Evolutionary conservation across 2,888 invertebrate species (phyloP), one percentile per base, ranked within the genome.

Genomic region (Charanyca ferruginea): DNA sequence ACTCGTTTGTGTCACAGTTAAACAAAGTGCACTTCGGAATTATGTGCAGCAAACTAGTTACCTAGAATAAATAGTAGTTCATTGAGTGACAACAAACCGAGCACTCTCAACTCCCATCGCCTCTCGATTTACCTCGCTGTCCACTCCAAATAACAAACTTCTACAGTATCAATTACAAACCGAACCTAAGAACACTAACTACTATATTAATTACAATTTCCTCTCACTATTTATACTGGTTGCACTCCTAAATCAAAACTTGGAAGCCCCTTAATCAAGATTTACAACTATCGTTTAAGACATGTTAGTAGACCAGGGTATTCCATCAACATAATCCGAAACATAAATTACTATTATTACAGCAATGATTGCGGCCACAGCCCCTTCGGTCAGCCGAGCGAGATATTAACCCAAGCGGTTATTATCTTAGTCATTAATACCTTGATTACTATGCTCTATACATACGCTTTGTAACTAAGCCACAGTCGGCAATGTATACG

Each of bases 311-410:
- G 77, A 38, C 55, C 49, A 47, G 22, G 73, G 77, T 60, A 73
- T 83, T 87, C 82, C 78, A 85, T 87, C 86, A 86, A 81, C 78
- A 65, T 84, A 84, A 85, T 84, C 84, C 71, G 20, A 67, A 52
- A 68, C 80, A 80, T 85, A 83, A 85, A 84, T 87, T 82, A 77
- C 76, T 73, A 73, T 83, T 85, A 86, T 87, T 81, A 77, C 75
- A 42, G 58, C 72, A 75, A 73, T 77, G 64, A 71, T 73, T 71
- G 64, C 66, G 57, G 60, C 52, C 52, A 61, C 48, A 73, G 73
- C 55, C 78, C 67, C 67, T 62, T 52, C 68, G 78, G 72, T 75
- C 74, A 80, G 55, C 48, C 73, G 52, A 70, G 71, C 79, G 78
- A 66, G 80, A 78, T 81, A 83, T 83, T 83, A 80, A 72, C 76